Evolutionary conservation across 2,888 invertebrate genomes (phyloP).

Genomic region (Belgica antarctica): DNA sequence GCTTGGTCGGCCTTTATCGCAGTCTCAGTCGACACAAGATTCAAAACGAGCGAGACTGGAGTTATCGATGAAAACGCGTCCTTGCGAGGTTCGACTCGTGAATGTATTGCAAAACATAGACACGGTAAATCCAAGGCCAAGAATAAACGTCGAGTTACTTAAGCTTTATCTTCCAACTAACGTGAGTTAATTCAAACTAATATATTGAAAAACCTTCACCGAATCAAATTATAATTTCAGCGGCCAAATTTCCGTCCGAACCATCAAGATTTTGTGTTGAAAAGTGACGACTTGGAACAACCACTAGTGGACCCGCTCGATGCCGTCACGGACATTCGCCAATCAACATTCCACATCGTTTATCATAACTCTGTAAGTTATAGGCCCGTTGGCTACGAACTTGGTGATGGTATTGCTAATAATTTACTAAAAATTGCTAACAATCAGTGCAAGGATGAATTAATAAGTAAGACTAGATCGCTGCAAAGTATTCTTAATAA

Average conservation of each 20-base stretch:
- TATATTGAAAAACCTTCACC: background rate
- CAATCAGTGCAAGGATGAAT: background rate
- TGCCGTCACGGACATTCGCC: background rate
- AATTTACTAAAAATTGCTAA: background rate
- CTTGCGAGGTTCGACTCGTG: background rate
- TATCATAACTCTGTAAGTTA: slow-evolving; percentile 38
- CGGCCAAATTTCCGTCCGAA: background rate
- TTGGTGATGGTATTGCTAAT: slow-evolving; percentile 38
- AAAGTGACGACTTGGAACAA: background rate
- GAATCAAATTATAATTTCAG: background rate
- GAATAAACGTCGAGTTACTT: background rate
- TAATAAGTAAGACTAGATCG: too few relatives aligned
- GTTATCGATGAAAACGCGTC: background rate
- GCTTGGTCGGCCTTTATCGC: too few relatives aligned
- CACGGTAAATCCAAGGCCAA: background rate
- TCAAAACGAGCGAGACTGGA: too few relatives aligned
- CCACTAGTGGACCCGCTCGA: background rate
- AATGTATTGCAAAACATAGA: slow-evolving; percentile 23
- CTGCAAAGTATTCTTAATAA: too few relatives aligned
- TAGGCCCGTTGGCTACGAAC: background rate
- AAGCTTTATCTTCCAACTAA: background rate
- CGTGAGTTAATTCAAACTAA: slow-evolving; percentile 15
- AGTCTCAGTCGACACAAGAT: too few relatives aligned
- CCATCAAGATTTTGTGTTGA: background rate
- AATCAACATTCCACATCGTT: slow-evolving; percentile 18